Conservation (phyloP, 2,113 vertebrate species). For the Cinclus mexicanus region DNA sequence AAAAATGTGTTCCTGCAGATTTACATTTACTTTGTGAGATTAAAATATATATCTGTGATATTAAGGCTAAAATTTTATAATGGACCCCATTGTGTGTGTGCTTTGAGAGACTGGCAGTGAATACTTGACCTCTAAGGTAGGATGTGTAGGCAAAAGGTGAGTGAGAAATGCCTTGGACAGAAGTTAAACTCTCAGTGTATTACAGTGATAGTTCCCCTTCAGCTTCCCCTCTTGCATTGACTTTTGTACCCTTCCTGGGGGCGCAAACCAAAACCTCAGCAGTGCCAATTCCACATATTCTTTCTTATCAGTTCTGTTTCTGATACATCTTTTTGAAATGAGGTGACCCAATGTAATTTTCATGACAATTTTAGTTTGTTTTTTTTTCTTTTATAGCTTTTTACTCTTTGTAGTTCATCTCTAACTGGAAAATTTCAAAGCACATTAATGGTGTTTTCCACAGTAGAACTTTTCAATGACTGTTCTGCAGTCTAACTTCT, state of each 20-base stretch:
- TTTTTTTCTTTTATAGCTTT: background rate
- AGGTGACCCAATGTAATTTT: background rate
- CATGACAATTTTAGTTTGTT: background rate
- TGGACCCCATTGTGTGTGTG: fast-evolving
- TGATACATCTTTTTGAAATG: background rate
- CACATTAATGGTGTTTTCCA: background rate
- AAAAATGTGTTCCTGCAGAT: background rate
- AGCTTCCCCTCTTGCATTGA: background rate
- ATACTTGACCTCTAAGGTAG: background rate
- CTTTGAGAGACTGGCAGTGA: background rate
- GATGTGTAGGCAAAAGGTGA: background rate
- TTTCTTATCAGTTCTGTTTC: background rate
- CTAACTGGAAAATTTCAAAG: background rate
- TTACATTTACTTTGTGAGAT: background rate
- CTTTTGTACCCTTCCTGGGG: background rate
- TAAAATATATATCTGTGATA: background rate
- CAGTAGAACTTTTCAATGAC: background rate
- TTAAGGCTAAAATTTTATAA: background rate
- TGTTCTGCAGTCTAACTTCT: background rate
- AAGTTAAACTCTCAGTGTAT: background rate
- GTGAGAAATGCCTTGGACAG: background rate
- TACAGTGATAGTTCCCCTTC: background rate
- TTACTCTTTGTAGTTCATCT: background rate
- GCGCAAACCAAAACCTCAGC: background rate
- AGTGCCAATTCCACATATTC: background rate